A percentile compares a stretch with the other conserved stretches of the same genome.
These are phyloP conservation scores for Coryphaenoides rupestris DNA, from an alignment of 2,113 vertebrate species.

Conservation along the genomic window DNA sequence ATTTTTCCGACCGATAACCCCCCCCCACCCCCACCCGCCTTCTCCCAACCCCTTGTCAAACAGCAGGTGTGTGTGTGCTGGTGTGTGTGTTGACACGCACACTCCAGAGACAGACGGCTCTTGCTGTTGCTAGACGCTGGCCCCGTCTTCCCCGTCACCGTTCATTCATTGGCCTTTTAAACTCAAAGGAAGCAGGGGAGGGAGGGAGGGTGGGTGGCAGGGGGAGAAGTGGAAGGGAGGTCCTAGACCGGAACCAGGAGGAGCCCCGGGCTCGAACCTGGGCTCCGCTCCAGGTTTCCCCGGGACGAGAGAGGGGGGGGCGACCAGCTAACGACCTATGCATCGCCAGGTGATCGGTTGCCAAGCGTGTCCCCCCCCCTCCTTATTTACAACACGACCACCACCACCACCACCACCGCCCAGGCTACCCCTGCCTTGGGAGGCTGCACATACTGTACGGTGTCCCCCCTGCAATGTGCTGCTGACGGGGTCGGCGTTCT, in stretches of 20 bases:
- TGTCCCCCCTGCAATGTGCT: constrained; percentile 30
- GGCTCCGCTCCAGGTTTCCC: constrained; percentile 6
- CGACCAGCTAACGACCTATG: neutral
- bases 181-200: neutral
- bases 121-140: too few relatives aligned
- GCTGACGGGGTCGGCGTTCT: constrained; percentile 37
- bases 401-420: neutral
- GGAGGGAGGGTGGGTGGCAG: too few relatives aligned
- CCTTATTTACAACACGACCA: constrained; percentile 8
- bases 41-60: too few relatives aligned
- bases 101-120: too few relatives aligned
- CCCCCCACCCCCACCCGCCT: too few relatives aligned
- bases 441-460: neutral
- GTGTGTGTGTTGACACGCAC: too few relatives aligned
- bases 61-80: too few relatives aligned
- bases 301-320: constrained; percentile 1
- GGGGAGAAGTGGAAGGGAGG: too few relatives aligned
- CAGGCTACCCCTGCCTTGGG: too few relatives aligned
- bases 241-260: constrained; percentile 3
- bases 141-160: too few relatives aligned
- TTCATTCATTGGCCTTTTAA: neutral
- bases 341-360: constrained; percentile 9
- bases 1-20: too few relatives aligned
- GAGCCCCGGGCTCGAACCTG: too few relatives aligned
- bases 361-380: neutral